These are phyloP conservation scores for Brachionus rotundiformis DNA, from an alignment of 1,140 invertebrate genomes.

Conservation along the genomic window DNA sequence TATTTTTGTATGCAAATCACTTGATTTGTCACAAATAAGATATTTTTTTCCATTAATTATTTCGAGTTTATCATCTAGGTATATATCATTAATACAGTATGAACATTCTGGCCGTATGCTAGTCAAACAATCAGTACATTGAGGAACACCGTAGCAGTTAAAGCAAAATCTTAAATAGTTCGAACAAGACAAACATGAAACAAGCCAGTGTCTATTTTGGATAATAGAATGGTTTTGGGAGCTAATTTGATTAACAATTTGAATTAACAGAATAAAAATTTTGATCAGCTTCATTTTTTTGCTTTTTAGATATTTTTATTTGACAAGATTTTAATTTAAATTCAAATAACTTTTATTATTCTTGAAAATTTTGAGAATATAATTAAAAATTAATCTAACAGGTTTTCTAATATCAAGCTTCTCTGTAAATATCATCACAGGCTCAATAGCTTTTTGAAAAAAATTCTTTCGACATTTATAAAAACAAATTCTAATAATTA, in stretches of 20 bases:
- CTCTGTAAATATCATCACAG: background rate
- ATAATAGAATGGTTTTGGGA: background rate
- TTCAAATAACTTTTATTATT: background rate
- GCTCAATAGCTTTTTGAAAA: background rate
- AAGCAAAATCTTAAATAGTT: background rate
- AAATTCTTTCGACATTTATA: background rate
- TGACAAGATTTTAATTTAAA: too few species aligned
- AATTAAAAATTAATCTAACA: background rate
- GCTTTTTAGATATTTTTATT: too few species aligned
- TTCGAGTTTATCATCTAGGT: background rate
- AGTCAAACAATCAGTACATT: background rate
- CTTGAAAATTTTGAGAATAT: background rate
- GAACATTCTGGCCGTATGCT: background rate
- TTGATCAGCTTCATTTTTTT: background rate
- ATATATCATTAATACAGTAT: background rate
- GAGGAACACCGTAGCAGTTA: background rate
- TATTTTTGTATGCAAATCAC: background rate
- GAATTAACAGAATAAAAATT: background rate
- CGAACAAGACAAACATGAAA: background rate
- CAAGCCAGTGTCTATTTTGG: background rate
- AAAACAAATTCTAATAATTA: too few species aligned
- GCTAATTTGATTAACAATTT: background rate
- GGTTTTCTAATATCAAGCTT: background rate
- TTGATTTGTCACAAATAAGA: background rate
- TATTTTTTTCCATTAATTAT: background rate